Percentiles rank a stretch among this genome's conserved stretches.
Conservation (phyloP, 2,797 vertebrate species). For the Crypturellus tataupa region DNA sequence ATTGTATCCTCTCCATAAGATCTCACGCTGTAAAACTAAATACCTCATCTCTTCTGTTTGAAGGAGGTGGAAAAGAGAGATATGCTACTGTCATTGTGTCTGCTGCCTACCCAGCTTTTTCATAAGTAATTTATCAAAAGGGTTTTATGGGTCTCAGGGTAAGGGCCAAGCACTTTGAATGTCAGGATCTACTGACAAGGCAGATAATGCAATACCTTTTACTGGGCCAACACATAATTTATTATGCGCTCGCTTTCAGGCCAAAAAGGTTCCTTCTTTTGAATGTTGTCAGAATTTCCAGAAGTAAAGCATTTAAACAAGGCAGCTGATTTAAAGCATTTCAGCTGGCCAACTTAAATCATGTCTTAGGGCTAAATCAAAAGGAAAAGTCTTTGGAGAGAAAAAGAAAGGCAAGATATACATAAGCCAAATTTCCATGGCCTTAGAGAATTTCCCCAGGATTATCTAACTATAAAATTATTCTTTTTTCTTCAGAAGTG, state of each 20-base stretch:
- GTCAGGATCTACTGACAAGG: constrained; percentile 17
- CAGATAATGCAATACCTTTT: constrained; percentile 49
- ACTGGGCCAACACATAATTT: constrained; percentile 40
- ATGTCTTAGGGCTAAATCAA: neutral
- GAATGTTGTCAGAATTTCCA: neutral
- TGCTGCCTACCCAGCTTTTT: neutral
- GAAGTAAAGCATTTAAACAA: constrained; percentile 38
- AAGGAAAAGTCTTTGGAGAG: neutral
- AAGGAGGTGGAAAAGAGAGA: neutral
- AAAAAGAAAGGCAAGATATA: neutral
- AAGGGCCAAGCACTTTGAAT: constrained; percentile 34
- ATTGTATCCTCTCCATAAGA: neutral
- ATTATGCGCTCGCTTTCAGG: neutral
- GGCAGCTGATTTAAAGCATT: constrained; percentile 8
- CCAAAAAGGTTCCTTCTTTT: constrained; percentile 15
- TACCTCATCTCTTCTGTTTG: rapidly evolving
- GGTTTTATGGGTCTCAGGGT: neutral
- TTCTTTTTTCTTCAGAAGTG: neutral
- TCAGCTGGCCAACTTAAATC: constrained; percentile 13
- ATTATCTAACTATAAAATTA: neutral
- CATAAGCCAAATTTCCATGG: neutral
- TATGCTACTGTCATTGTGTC: neutral
- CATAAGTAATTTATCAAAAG: constrained; percentile 9
- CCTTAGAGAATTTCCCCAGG: neutral
- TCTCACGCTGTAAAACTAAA: neutral